phyloP scores from a whole-genome alignment of 1,140 invertebrate genomes.

The Drosophila tsacasi region DNA sequence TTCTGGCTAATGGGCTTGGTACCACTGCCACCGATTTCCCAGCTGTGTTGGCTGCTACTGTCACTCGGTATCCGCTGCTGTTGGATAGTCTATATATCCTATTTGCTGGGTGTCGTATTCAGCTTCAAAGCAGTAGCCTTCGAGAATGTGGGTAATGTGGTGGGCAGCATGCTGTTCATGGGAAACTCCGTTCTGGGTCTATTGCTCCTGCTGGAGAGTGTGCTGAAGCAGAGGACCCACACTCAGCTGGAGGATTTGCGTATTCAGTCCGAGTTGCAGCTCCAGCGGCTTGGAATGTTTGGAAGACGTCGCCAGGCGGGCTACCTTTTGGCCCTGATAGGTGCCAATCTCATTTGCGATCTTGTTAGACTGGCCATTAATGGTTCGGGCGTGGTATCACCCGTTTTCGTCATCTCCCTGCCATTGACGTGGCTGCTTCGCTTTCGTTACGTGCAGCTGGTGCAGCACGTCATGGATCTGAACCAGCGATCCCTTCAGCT shows the following conservation, averaged over 20 bases:
- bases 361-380: conserved; percentile 34
- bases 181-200: conserved; percentile 38
- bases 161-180: conserved; percentile 43
- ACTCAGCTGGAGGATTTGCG: conserved; percentile 37
- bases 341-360: conserved; percentile 35
- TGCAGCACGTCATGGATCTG: conserved; percentile 61
- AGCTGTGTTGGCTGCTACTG: conserved; percentile 13
- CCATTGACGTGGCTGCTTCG: conserved; percentile 56
- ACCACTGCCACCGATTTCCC: conserved; percentile 34
- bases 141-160: conserved; percentile 1
- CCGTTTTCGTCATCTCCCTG: conserved; percentile 43
- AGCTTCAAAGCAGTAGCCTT: not conserved
- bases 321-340: conserved; percentile 36
- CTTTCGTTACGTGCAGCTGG: conserved; percentile 60
- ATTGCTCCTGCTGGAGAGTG: conserved; percentile 51
- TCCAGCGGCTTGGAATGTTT: conserved; percentile 62
- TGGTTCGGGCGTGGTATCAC: conserved; percentile 6
- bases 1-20: conserved; percentile 47
- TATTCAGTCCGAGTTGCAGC: conserved; percentile 51
- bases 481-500: conserved; percentile 55
- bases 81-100: conserved; percentile 47
- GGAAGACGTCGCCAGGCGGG: conserved; percentile 12
- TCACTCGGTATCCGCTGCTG: conserved; percentile 31
- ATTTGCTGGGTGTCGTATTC: conserved; percentile 5
- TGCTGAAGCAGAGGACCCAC: conserved; percentile 31